A percentile compares a stretch with the other conserved stretches of the same genome.
phyloP scores from a whole-genome alignment of 2,888 invertebrate species.

The Chalcis sispes region DNA sequence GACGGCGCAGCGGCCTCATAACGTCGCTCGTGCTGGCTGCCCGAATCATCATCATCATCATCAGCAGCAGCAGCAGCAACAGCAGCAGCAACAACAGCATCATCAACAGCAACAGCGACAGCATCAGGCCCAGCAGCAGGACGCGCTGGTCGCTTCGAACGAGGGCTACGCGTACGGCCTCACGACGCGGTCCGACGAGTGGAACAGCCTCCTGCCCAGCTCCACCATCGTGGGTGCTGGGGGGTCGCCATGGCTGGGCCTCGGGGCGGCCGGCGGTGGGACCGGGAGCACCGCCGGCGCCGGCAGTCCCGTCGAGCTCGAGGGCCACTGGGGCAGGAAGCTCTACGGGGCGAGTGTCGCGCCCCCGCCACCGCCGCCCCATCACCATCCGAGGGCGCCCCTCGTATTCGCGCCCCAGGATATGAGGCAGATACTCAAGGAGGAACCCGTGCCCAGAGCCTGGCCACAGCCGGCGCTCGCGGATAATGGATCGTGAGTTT shows the following conservation, averaged over 20 bases:
- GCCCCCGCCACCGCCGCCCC: constrained; percentile 74
- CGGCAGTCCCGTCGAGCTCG: constrained; percentile 74
- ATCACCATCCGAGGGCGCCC: constrained; percentile 74
- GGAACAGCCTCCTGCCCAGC: constrained; percentile 76
- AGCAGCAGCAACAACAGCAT: constrained; percentile 58
- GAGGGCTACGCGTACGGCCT: constrained; percentile 70
- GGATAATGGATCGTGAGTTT: constrained; percentile 66
- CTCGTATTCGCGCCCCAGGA: constrained; percentile 74
- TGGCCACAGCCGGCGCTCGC: constrained; percentile 74
- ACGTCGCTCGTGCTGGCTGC: constrained; percentile 19
- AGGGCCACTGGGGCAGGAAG: constrained; percentile 74
- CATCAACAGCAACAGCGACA: constrained; percentile 61
- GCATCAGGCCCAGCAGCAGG: constrained; percentile 60
- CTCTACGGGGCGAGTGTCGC: constrained; percentile 74
- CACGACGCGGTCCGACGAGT: constrained; percentile 76
- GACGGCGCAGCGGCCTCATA: constrained; percentile 45
- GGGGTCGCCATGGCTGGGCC: constrained; percentile 75
- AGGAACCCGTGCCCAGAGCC: constrained; percentile 74
- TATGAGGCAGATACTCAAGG: constrained; percentile 75
- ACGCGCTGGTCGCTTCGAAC: constrained; percentile 67
- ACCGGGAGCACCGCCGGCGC: constrained; percentile 71
- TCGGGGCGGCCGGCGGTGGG: constrained; percentile 73
- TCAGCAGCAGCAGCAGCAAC: constrained; percentile 61
- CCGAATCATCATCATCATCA: not conserved
- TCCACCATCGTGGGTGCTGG: constrained; percentile 76